Percentiles rank a stretch among this genome's conserved stretches.
phyloP scores from a whole-genome alignment of 2,797 vertebrate species.

The Neosalanx taihuensis region DNA sequence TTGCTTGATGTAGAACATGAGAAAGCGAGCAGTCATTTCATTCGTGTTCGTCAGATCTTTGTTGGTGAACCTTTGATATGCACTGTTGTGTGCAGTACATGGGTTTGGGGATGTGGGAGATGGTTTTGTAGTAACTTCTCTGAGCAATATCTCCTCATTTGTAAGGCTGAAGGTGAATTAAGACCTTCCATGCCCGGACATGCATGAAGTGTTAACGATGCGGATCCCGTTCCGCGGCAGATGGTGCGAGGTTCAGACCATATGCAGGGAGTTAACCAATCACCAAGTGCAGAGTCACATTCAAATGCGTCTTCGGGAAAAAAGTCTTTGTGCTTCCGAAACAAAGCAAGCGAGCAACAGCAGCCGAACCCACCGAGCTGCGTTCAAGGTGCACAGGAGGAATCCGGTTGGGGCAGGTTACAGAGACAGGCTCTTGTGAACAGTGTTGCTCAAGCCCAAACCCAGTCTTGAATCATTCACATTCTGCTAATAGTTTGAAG shows the following conservation, averaged over 20 bases:
- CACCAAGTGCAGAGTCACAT: constrained; percentile 10
- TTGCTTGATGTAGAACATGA: neutral
- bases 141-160: neutral
- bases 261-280: constrained; percentile 9
- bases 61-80: too few species aligned
- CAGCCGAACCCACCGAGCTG: neutral
- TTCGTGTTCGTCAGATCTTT: too few species aligned
- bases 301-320: constrained; percentile 5
- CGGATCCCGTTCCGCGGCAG: constrained; percentile 6
- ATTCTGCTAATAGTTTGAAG: constrained; percentile 38
- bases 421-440: constrained; percentile 4
- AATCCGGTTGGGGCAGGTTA: neutral
- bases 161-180: neutral
- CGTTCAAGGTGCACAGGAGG: neutral
- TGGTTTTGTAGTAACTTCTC: neutral
- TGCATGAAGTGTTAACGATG: constrained; percentile 7
- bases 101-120: too few species aligned
- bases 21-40: too few species aligned
- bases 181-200: neutral
- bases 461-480: constrained; percentile 39
- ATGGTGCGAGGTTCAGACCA: constrained; percentile 6
- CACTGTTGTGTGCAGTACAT: neutral
- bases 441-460: constrained; percentile 18
- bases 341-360: neutral
- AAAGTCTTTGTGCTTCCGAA: neutral